Percentiles rank a stretch among this genome's conserved stretches.
These are phyloP conservation scores for Heteromurus nitidus DNA, from an alignment of 2,888 invertebrate genomes.

Conservation along the genomic window DNA sequence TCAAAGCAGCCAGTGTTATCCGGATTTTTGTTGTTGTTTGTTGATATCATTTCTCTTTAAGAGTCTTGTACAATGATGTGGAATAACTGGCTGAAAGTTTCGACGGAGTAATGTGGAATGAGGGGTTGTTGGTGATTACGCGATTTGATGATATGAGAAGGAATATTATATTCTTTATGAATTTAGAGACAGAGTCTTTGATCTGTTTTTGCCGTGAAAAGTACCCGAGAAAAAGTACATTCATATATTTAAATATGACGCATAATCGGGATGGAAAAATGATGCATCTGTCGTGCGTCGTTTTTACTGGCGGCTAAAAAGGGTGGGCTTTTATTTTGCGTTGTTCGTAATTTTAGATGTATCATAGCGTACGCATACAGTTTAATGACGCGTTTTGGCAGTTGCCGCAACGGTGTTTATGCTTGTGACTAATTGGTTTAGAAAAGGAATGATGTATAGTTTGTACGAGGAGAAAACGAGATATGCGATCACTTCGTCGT, in stretches of 20 bases:
- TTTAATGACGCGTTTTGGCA: too few relatives aligned
- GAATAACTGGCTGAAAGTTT: slow-evolving; percentile 19
- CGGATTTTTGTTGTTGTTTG: not conserved
- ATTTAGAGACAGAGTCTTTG: slow-evolving; percentile 48
- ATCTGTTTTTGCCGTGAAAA: slow-evolving; percentile 26
- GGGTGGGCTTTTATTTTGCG: not conserved
- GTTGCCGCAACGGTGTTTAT: slow-evolving; percentile 5
- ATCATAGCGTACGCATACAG: too few relatives aligned
- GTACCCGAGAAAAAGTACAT: not conserved
- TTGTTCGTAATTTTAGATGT: not conserved
- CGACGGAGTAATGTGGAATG: not conserved
- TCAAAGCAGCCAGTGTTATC: not conserved
- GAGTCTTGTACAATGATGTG: not conserved
- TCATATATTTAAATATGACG: not conserved
- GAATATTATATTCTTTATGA: slow-evolving; percentile 38
- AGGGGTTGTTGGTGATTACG: not conserved
- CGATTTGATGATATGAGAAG: not conserved
- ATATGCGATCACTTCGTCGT: not conserved
- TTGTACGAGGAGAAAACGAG: not conserved
- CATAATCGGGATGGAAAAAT: not conserved
- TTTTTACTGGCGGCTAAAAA: not conserved
- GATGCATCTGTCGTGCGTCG: not conserved
- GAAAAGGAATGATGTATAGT: not conserved
- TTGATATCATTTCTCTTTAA: not conserved
- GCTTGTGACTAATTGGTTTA: slow-evolving; percentile 19